A percentile compares a stretch with the other conserved stretches of the same genome.
These are phyloP conservation scores for Rhegmatorhina hoffmannsi DNA, from an alignment of 2,113 vertebrate genomes.

Conservation along the genomic window DNA sequence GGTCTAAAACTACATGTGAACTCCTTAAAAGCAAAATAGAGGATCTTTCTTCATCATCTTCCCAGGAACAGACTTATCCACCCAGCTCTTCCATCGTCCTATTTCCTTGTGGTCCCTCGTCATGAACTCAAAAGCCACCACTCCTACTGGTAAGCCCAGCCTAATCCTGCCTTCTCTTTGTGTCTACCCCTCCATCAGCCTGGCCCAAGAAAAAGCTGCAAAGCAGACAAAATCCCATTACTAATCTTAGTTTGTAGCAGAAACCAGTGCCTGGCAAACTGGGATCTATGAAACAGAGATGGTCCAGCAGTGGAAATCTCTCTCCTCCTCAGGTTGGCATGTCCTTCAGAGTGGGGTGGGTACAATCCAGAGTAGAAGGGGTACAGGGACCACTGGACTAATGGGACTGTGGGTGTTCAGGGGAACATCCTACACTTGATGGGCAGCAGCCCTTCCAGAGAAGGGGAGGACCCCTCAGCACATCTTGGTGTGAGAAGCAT, in stretches of 20 bases:
- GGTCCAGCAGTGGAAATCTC: background rate
- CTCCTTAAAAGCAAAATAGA: background rate
- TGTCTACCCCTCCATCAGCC: background rate
- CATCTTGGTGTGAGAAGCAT: rapidly evolving
- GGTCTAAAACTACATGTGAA: background rate
- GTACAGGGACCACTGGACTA: background rate
- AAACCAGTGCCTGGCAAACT: background rate
- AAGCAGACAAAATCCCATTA: background rate
- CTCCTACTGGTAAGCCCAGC: background rate
- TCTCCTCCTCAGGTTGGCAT: background rate
- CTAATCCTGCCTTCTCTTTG: background rate
- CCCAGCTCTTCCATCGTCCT: background rate
- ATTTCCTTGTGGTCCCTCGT: background rate
- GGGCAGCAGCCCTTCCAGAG: background rate
- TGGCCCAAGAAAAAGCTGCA: background rate
- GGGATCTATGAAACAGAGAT: background rate
- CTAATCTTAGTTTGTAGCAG: background rate
- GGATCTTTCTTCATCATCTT: background rate
- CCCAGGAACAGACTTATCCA: background rate
- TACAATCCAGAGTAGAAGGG: background rate
- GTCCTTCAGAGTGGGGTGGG: background rate
- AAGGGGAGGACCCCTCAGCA: background rate
- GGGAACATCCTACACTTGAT: background rate
- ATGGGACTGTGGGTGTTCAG: background rate
- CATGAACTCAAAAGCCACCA: background rate